Percentiles rank a stretch among this genome's conserved stretches.
These are phyloP conservation scores for Pterostichus niger DNA, from an alignment of 2,888 invertebrate species.

Conservation along the genomic window DNA sequence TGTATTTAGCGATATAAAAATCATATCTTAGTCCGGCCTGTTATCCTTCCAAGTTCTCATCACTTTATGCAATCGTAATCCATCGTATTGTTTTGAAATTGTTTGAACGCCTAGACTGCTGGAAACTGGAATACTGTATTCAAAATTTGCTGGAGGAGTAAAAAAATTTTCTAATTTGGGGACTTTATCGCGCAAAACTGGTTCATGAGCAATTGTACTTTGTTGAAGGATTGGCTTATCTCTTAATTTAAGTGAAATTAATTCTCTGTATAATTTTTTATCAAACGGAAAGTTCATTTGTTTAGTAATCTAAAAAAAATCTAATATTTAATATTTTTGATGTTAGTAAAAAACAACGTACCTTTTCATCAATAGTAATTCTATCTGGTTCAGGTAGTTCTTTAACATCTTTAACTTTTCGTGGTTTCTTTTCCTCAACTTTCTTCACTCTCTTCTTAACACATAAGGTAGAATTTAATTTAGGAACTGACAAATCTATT, in stretches of 20 bases:
- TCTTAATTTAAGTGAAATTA: constrained; percentile 69
- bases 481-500: constrained; percentile 68
- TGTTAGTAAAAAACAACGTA: constrained; percentile 57
- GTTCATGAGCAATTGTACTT: neutral
- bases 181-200: constrained; percentile 25
- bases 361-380: constrained; percentile 71
- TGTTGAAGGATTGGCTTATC: constrained; percentile 4
- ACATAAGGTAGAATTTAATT: constrained; percentile 70
- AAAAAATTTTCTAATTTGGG: constrained; percentile 59
- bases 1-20: constrained; percentile 63
- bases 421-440: constrained; percentile 68
- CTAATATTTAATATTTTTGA: neutral
- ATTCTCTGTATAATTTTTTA: constrained; percentile 71
- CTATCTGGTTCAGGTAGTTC: constrained; percentile 69
- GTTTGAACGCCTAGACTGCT: neutral
- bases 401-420: constrained; percentile 69
- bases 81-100: constrained; percentile 29
- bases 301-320: constrained; percentile 70
- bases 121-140: constrained; percentile 46
- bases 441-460: constrained; percentile 71
- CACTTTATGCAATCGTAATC: constrained; percentile 53
- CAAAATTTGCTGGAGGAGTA: constrained; percentile 5
- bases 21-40: constrained; percentile 43
- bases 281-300: constrained; percentile 72
- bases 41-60: constrained; percentile 57